Evolutionary conservation across 2,113 vertebrate genomes (phyloP).

Genomic region (Hemichromis elongatus): DNA sequence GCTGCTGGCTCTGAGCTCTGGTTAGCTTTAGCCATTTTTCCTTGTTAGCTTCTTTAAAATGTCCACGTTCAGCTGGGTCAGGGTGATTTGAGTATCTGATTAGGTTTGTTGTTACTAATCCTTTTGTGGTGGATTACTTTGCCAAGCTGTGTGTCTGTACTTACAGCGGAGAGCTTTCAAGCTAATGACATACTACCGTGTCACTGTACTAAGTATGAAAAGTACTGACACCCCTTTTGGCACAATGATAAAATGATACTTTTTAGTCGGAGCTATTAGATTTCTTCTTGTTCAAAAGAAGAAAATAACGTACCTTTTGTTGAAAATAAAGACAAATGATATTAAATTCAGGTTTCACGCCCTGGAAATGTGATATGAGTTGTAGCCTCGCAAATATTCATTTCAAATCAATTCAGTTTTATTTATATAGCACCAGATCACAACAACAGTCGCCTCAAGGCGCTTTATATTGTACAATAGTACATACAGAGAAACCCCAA

Average conservation of each 20-base stretch:
- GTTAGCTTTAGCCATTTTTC: background rate
- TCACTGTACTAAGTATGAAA: background rate
- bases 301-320: background rate
- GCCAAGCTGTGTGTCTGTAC: background rate
- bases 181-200: background rate
- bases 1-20: background rate
- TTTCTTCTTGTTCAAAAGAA: background rate
- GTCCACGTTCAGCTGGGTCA: background rate
- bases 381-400: background rate
- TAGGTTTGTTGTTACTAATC: background rate
- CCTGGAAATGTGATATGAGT: background rate
- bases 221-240: background rate
- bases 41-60: background rate
- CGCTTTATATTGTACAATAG: no score
- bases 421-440: no score
- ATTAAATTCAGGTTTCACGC: background rate
- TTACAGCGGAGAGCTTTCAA: background rate
- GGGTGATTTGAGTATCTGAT: background rate
- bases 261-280: background rate
- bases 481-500: no score
- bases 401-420: no score
- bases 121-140: background rate
- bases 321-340: background rate
- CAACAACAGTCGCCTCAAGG: no score
- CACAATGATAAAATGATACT: background rate